A percentile compares a stretch with the other conserved stretches of the same genome.
These are phyloP conservation scores for Torymus auratus DNA, from an alignment of 2,888 invertebrate species.

Conservation along the genomic window DNA sequence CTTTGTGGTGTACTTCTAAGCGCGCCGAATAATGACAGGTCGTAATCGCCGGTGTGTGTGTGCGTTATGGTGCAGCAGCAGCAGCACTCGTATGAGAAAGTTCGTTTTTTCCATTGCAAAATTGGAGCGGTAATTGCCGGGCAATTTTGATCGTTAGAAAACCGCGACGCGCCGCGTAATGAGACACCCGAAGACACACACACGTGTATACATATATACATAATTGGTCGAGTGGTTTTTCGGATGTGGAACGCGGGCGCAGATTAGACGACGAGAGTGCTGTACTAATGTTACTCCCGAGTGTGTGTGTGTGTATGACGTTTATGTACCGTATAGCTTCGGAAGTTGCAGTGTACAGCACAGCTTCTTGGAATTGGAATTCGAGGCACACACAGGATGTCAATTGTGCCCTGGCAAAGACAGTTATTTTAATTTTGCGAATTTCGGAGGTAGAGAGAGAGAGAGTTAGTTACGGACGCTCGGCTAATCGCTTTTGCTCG, in stretches of 20 bases:
- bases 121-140: conserved; percentile 19
- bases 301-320: too few relatives aligned
- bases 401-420: not conserved
- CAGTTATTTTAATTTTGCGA: too few relatives aligned
- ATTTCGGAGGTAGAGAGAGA: too few relatives aligned
- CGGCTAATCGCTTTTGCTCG: too few relatives aligned
- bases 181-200: not conserved
- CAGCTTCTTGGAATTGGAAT: too few relatives aligned
- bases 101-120: not conserved
- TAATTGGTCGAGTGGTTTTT: too few relatives aligned
- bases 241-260: too few relatives aligned
- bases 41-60: conserved; percentile 24
- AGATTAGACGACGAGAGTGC: too few relatives aligned
- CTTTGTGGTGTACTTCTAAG: conserved; percentile 11
- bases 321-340: too few relatives aligned
- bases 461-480: not conserved
- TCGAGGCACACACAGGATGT: not conserved
- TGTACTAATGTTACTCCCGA: too few relatives aligned
- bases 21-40: conserved; percentile 28
- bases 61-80: not conserved
- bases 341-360: too few relatives aligned
- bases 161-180: not conserved
- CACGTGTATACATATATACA: too few relatives aligned
- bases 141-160: conserved; percentile 22
- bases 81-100: conserved; percentile 22